Base-by-base conservation (phyloP, 2,113 vertebrate genomes). In the Nesoenas mayeri region DNA sequence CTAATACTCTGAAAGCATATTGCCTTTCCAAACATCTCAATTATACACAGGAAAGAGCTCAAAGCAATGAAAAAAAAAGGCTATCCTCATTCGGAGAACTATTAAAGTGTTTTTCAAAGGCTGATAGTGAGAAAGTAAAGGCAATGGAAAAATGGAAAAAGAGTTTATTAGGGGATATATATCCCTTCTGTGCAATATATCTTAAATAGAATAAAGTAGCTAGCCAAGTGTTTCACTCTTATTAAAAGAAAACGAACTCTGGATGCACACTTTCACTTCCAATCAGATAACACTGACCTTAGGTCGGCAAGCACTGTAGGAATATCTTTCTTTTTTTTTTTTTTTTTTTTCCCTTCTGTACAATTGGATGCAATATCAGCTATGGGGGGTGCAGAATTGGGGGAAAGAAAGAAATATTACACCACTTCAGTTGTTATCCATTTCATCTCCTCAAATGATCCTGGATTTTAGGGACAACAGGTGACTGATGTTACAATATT, bases 101-200 rank as follows among this genome's bases (percentile, higher is more conserved):
- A 73, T 90, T 92, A 88, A 85, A 88, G 54, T 74, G 14, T 25
- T 96, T 94, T 95, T 89, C 70, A 90, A 88, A 88, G 73, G 38
- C 82, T 90, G 69, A 86, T 94, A 70, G 36, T 38, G 80, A 89
- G 95, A 92, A 97, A 92, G 84, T 57, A 91, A 96, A 88, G 56
- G 88, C 83, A 96, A 62, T 40, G 65, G 93, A 70, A 90, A 96
- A 95, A 93, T 89, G 62, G 79, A 88, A 85, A 81, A 93, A 87
- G 51, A 85, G 67, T 96, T 96, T 96, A 96, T 96, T 97, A 96
- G 69, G n/a, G 72, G 75, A 93, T 90, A 91, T 91, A 90, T 92
- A 71, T 94, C 93, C 94, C 95, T 85, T 96, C 91, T 94, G 95
- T 89, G 90, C 51, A 85, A 86, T 92, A 22, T 93, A 95, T 93